Evolutionary conservation across 2,797 vertebrate species (phyloP).

Genomic region (Ficedula albicollis): DNA sequence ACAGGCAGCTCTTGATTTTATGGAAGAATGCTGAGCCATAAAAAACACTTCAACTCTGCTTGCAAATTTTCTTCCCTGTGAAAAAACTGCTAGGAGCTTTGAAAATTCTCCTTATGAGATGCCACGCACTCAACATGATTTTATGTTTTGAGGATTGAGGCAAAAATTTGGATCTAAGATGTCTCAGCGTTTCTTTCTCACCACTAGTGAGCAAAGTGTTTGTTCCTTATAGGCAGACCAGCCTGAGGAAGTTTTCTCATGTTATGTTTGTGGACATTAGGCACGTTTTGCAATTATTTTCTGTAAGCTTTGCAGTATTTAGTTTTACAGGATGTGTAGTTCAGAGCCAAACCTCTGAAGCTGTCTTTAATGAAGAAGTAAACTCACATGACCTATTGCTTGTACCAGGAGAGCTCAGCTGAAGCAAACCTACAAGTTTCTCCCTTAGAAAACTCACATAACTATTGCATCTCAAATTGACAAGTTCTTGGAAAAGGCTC

Average conservation of each 20-base stretch:
- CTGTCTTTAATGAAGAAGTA: background rate
- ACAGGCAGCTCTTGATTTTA: background rate
- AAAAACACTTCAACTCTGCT: background rate
- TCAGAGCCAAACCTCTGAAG: background rate
- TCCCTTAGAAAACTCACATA: background rate
- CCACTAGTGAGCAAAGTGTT: background rate
- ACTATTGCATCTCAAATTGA: background rate
- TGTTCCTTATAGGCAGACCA: background rate
- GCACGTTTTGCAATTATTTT: background rate
- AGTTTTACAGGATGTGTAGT: background rate
- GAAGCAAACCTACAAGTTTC: background rate
- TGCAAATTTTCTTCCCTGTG: background rate
- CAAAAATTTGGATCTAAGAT: background rate
- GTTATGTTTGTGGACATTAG: background rate
- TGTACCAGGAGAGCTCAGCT: background rate
- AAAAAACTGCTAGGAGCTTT: background rate
- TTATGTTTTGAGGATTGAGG: background rate
- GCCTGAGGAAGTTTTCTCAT: background rate
- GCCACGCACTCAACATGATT: background rate
- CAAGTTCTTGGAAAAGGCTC: slow-evolving; percentile 16
- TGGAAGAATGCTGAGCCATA: background rate
- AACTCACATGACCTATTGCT: background rate
- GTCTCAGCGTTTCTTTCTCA: background rate
- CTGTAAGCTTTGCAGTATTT: background rate
- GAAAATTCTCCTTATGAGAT: background rate